Percentiles rank a stretch among this genome's conserved stretches.
Evolutionary conservation across 2,888 invertebrate species (phyloP).

Genomic region (Pheosia tremula): DNA sequence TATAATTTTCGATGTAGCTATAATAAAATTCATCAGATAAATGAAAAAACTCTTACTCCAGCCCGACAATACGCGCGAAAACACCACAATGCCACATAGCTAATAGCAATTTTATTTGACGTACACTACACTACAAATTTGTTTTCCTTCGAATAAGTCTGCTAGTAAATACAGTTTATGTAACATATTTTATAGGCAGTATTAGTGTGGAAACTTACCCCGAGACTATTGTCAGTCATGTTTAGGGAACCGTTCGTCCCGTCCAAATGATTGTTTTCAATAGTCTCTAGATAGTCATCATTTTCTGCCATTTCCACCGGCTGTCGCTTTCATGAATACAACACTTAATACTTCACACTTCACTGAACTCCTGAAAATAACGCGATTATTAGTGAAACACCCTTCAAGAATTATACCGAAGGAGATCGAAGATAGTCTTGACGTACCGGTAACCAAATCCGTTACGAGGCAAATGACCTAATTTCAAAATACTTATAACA

Average conservation of each 20-base stretch:
- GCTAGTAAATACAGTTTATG: background rate
- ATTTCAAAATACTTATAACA: conserved; percentile 65
- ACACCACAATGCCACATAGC: background rate
- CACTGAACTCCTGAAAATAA: conserved; percentile 55
- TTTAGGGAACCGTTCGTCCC: conserved; percentile 86
- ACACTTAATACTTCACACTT: conserved; percentile 47
- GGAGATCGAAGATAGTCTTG: conserved; percentile 53
- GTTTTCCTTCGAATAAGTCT: background rate
- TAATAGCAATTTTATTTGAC: background rate
- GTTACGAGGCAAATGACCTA: conserved; percentile 60
- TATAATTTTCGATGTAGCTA: no score
- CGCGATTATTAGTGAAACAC: conserved; percentile 23
- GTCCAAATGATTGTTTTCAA: conserved; percentile 83
- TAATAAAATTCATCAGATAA: no score
- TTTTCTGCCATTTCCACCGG: conserved; percentile 78
- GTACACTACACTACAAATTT: background rate
- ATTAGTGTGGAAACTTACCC: conserved; percentile 59
- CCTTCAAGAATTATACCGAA: conserved; percentile 29
- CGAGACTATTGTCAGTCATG: conserved; percentile 79
- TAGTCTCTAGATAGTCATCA: conserved; percentile 81
- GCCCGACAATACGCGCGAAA: background rate
- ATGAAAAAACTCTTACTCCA: no score
- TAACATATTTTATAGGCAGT: background rate
- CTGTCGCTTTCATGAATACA: conserved; percentile 57
- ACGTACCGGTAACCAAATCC: conserved; percentile 83